Evolutionary conservation across 1,140 invertebrate genomes (phyloP).

Genomic region (Condylostylus longicornis): DNA sequence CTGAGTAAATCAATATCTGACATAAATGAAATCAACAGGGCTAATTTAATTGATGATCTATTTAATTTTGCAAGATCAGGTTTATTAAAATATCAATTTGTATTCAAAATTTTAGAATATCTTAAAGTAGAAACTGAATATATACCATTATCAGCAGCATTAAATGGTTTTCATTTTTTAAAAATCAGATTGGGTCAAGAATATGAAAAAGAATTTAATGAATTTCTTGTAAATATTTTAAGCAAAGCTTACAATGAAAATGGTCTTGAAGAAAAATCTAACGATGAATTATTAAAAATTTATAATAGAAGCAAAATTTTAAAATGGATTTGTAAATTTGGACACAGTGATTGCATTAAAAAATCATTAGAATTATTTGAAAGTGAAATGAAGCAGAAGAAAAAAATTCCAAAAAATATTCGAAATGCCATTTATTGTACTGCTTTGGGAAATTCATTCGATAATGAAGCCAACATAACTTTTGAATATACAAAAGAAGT

Average conservation of each 20-base stretch:
- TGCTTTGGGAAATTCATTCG: conserved; percentile 31
- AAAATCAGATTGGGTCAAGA: conserved; percentile 10
- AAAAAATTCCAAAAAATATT: conserved; percentile 34
- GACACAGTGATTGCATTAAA: conserved; percentile 29
- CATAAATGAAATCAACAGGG: conserved; percentile 55
- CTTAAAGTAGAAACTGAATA: conserved; percentile 37
- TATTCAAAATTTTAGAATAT: conserved; percentile 37
- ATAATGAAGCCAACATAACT: conserved; percentile 31
- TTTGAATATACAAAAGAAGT: conserved; percentile 33
- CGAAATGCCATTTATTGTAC: conserved; percentile 41
- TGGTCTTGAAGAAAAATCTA: conserved; percentile 9
- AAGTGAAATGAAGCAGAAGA: not conserved
- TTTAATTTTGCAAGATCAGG: conserved; percentile 46
- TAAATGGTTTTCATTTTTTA: conserved; percentile 11
- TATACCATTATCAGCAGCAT: conserved; percentile 39
- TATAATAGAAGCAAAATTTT: conserved; percentile 28
- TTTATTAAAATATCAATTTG: conserved; percentile 34
- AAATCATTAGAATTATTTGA: conserved; percentile 10
- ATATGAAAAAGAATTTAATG: conserved; percentile 13
- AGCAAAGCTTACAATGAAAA: conserved; percentile 8
- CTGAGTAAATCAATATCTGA: conserved; percentile 24
- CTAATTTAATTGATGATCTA: conserved; percentile 61
- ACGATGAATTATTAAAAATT: conserved; percentile 19
- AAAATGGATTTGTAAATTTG: conserved; percentile 36
- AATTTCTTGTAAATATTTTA: conserved; percentile 13